These are phyloP conservation scores for Autographa gamma DNA, from an alignment of 2,888 invertebrate genomes.

Conservation along the genomic window DNA sequence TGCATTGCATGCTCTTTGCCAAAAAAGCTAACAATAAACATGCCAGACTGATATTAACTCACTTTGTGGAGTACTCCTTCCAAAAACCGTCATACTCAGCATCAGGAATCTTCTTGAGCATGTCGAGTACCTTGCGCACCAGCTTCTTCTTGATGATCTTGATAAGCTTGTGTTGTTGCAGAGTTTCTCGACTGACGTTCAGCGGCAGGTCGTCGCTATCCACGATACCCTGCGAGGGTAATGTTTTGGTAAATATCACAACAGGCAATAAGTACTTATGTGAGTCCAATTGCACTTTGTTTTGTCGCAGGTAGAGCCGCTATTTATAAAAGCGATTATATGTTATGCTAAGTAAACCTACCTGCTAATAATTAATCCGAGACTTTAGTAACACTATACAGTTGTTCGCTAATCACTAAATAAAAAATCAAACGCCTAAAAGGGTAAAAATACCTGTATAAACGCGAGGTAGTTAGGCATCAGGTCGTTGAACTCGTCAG, in stretches of 20 bases:
- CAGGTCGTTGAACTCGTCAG: constrained; percentile 99
- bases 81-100: constrained; percentile 98
- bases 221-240: constrained; percentile 93
- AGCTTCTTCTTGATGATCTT: constrained; percentile 99
- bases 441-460: constrained; percentile 93
- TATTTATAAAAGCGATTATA: too few species aligned
- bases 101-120: constrained; percentile 98
- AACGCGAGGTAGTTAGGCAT: constrained; percentile 99
- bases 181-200: constrained; percentile 98
- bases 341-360: too few species aligned
- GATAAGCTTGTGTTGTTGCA: constrained; percentile 99
- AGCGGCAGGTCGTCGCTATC: constrained; percentile 99
- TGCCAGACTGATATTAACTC: constrained; percentile 65
- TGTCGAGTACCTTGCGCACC: constrained; percentile 98
- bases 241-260: too few species aligned
- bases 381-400: too few species aligned
- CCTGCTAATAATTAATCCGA: too few species aligned
- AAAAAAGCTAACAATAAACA: too few species aligned
- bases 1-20: too few species aligned
- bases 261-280: too few species aligned
- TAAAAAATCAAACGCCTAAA: constrained; percentile 76
- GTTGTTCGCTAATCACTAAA: too few species aligned
- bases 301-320: too few species aligned
- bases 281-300: too few species aligned
- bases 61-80: constrained; percentile 99